Conservation (phyloP, 2,888 invertebrate genomes). For the Strigamia transsilvanica region DNA sequence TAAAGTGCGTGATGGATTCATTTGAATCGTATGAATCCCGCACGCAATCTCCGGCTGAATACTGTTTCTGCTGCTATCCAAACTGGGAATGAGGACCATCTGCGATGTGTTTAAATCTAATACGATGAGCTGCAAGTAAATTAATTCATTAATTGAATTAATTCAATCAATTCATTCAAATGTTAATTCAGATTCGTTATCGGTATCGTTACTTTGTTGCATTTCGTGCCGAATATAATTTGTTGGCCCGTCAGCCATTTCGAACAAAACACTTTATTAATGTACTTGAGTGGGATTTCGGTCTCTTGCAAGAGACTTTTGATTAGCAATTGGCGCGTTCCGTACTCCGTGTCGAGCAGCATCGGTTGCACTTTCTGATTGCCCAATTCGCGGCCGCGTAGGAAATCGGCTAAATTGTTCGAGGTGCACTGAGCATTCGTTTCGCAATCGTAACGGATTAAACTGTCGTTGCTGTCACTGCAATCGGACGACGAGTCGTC, state of each 20-base stretch:
- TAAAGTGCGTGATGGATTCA: slow-evolving; percentile 87
- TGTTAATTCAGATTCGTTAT: neutral
- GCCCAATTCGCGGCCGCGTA: slow-evolving; percentile 54
- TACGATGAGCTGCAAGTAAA: slow-evolving; percentile 77
- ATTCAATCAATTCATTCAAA: slow-evolving; percentile 34
- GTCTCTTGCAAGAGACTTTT: slow-evolving; percentile 57
- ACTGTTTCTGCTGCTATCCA: slow-evolving; percentile 60
- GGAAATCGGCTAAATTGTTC: slow-evolving; percentile 54
- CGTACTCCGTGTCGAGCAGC: slow-evolving; percentile 70
- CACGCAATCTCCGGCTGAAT: slow-evolving; percentile 70
- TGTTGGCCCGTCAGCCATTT: slow-evolving; percentile 95
- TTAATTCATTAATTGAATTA: slow-evolving; percentile 14
- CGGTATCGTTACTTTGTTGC: slow-evolving; percentile 85
- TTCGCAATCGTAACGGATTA: neutral
- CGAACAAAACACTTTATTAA: slow-evolving; percentile 81
- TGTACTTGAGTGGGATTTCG: slow-evolving; percentile 54
- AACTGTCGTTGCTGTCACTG: slow-evolving; percentile 32
- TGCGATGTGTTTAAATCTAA: slow-evolving; percentile 88
- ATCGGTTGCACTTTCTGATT: slow-evolving; percentile 56
- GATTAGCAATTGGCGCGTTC: slow-evolving; percentile 74
- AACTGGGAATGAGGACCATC: slow-evolving; percentile 67
- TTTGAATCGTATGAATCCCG: slow-evolving; percentile 92
- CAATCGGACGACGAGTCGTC: slow-evolving; percentile 31
- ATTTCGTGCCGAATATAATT: slow-evolving; percentile 96
- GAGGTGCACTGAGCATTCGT: slow-evolving; percentile 24